phyloP scores from a whole-genome alignment of 2,797 vertebrate genomes.

The Australoheros facetus region DNA sequence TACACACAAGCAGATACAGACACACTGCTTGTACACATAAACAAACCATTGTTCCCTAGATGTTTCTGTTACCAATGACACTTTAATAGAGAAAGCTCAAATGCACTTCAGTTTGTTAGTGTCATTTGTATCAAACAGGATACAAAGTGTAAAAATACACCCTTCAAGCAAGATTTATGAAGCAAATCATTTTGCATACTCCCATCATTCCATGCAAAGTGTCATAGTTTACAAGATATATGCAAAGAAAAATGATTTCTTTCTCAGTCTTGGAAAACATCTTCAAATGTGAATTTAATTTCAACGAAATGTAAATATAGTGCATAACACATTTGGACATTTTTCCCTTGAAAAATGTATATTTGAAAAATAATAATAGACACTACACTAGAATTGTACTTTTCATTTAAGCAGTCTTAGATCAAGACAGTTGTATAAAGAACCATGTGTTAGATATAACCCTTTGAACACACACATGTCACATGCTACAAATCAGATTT shows the following conservation, averaged over 20 bases:
- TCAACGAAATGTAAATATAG: not conserved
- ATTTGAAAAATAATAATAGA: not conserved
- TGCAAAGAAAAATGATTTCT: not conserved
- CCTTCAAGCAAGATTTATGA: not conserved
- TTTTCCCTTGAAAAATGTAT: not conserved
- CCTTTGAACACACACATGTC: not conserved
- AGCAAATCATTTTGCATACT: not conserved
- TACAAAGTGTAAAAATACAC: not conserved
- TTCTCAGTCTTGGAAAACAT: not conserved
- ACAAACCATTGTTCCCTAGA: not conserved
- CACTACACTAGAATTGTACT: not conserved
- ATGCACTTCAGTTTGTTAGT: not conserved
- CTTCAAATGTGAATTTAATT: not conserved
- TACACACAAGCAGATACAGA: not conserved
- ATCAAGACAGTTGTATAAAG: not conserved
- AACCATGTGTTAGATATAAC: not conserved
- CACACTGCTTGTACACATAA: not conserved
- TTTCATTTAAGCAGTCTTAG: not conserved
- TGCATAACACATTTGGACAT: no score
- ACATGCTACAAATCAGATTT: not conserved
- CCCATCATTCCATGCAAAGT: not conserved
- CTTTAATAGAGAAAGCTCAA: conserved; percentile 4
- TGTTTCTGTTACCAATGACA: not conserved
- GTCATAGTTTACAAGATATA: not conserved
- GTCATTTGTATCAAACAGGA: conserved; percentile 3